A percentile compares a stretch with the other conserved stretches of the same genome.
Conservation (phyloP, 2,113 vertebrate species). For the Atherinomorus stipes region DNA sequence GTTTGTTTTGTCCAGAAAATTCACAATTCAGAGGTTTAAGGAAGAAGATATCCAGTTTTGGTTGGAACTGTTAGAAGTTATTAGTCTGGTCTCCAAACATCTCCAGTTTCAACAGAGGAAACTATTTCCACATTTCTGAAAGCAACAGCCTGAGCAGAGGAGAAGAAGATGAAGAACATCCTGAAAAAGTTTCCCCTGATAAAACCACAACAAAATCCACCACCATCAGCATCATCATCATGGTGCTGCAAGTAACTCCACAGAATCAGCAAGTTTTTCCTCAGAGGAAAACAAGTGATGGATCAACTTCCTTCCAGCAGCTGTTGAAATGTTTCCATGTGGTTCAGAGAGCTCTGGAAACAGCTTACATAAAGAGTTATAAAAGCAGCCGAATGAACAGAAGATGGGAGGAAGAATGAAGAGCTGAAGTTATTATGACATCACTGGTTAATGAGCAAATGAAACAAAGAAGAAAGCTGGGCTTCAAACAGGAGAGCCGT, state of each 20-base stretch:
- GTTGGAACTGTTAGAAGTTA: too few species aligned
- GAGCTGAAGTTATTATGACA: conserved; percentile 45
- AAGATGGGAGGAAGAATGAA: conserved; percentile 23
- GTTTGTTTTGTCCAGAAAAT: too few species aligned
- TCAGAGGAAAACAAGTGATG: neutral
- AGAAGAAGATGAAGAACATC: too few species aligned
- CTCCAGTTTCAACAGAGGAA: too few species aligned
- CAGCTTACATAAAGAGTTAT: conserved; percentile 7
- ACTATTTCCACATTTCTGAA: too few species aligned
- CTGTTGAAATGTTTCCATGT: neutral
- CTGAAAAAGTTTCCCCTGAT: too few species aligned
- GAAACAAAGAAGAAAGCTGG: conserved; percentile 15
- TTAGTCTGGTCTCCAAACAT: too few species aligned
- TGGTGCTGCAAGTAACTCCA: neutral
- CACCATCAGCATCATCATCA: neutral
- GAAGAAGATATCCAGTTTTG: too few species aligned
- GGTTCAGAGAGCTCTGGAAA: neutral
- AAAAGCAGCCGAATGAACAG: conserved; percentile 9
- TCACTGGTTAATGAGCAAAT: conserved; percentile 55
- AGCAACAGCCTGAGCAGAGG: too few species aligned
- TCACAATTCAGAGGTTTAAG: too few species aligned
- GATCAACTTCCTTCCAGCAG: neutral
- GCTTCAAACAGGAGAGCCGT: conserved; percentile 36
- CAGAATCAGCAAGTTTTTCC: neutral
- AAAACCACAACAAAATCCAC: neutral